Base-by-base conservation (phyloP, 2,113 vertebrate genomes). In the Etheostoma cragini region DNA sequence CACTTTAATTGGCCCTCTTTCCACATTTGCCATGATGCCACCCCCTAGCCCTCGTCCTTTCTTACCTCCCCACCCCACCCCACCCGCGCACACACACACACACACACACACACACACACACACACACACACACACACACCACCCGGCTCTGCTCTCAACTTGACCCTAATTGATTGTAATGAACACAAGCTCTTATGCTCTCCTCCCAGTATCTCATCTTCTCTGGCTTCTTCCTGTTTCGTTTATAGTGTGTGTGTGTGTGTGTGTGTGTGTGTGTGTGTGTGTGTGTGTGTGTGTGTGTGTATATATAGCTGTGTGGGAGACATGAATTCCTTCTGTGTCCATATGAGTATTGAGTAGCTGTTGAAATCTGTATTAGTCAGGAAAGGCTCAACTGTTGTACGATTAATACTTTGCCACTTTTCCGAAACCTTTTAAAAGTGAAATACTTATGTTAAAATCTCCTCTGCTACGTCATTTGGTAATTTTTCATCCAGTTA, bases 161-260 rank as follows among this genome's bases (percentile, higher is more conserved):
- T 94, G 93, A 94, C 88, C 88, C 88, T 92, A 93, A 94, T 94
- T 93, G 93, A 88, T 80, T 87, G 62, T 93, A 94, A 94, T 93
- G 90, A 94, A 91, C 82, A 76, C 71, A 78, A 81, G 78, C 88
- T 81, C 80, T 83, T 71, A 76, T 82, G 72, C 72, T 84, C 73
- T 83, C 84, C 80, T 88, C 82, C 62, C 74, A 58, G 65, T 45
- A 60, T 85, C 87, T 58, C 53, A 67, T 83, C 74, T 30, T 72
- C 60, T 86, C 71, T 76, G 60, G 75, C 79, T 47, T 82, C 61
- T 87, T 89, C 78, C 78, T 78, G 42, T 87, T 85, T 81, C 45
- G 6, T 86, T 84, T 84, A 67, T 74, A 78, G 62, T 42, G 69
- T 85, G 65, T 76, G 67, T 35, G 33, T 35, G 33, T 35, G 33